Conservation (phyloP, 2,797 vertebrate genomes). For the Mustela erminea region DNA sequence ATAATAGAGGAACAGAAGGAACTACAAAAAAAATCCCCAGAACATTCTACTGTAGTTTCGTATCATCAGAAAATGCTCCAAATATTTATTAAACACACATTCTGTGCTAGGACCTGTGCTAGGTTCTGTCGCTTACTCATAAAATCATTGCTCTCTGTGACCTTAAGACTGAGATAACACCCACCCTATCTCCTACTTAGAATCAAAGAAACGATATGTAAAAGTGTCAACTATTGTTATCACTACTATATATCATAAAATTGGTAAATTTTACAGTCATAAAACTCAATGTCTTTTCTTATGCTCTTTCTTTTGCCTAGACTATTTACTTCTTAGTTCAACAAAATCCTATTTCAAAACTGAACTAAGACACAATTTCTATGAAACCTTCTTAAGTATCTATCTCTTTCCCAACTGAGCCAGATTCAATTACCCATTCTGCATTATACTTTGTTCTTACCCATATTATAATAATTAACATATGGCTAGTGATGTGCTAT, state of each 20-base stretch:
- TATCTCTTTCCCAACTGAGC: background rate
- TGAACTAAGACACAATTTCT: background rate
- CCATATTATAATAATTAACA: background rate
- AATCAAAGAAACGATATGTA: background rate
- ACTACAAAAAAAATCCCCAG: background rate
- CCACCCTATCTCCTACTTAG: background rate
- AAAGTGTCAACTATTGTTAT: background rate
- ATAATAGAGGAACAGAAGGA: background rate
- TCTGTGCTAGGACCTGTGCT: background rate
- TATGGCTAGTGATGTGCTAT: background rate
- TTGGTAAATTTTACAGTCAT: background rate
- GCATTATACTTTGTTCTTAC: background rate
- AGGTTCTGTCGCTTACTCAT: background rate
- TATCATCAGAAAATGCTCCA: background rate
- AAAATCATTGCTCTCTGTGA: background rate
- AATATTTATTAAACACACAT: background rate
- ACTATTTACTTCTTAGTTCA: conserved; percentile 8
- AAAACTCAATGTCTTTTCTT: background rate
- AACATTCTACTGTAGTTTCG: background rate
- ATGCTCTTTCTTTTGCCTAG: background rate
- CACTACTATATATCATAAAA: background rate
- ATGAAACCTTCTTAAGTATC: background rate
- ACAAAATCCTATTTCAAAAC: conserved; percentile 56
- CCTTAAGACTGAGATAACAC: background rate
- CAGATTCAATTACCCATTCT: background rate